These are phyloP conservation scores for Eulimnadia texana DNA, from an alignment of 1,140 invertebrate genomes.

Conservation along the genomic window DNA sequence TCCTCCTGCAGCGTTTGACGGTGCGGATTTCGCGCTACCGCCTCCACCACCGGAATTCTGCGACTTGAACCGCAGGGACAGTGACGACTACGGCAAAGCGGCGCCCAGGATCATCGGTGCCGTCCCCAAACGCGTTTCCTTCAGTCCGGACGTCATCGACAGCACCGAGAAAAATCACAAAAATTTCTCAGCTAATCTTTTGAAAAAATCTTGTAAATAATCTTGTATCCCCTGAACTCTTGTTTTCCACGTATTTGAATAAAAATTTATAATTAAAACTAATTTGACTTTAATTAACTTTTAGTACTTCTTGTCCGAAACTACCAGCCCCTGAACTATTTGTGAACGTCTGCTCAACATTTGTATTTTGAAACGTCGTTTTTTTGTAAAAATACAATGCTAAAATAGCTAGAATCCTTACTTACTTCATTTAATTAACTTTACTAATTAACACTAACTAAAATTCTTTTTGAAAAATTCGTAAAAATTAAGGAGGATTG, in stretches of 20 bases:
- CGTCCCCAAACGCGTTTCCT: constrained; percentile 43
- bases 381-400: too few relatives aligned
- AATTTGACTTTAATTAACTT: too few relatives aligned
- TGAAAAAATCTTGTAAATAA: background rate
- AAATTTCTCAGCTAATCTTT: background rate
- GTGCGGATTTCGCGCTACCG: constrained; percentile 41
- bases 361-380: too few relatives aligned
- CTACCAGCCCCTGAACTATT: too few relatives aligned
- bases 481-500: too few relatives aligned
- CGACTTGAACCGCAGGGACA: constrained; percentile 23
- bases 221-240: background rate
- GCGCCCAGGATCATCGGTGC: constrained; percentile 56
- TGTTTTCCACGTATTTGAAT: background rate
- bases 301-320: too few relatives aligned
- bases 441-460: too few relatives aligned
- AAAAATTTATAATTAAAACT: too few relatives aligned
- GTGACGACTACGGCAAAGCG: constrained; percentile 6
- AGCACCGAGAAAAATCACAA: background rate
- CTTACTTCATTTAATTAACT: too few relatives aligned
- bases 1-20: constrained; percentile 24
- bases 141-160: constrained; percentile 15
- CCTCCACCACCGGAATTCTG: constrained; percentile 59
- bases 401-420: too few relatives aligned
- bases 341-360: too few relatives aligned
- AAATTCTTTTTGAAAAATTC: too few relatives aligned